phyloP scores from a whole-genome alignment of 2,113 vertebrate genomes.

The Microtus richardsoni region DNA sequence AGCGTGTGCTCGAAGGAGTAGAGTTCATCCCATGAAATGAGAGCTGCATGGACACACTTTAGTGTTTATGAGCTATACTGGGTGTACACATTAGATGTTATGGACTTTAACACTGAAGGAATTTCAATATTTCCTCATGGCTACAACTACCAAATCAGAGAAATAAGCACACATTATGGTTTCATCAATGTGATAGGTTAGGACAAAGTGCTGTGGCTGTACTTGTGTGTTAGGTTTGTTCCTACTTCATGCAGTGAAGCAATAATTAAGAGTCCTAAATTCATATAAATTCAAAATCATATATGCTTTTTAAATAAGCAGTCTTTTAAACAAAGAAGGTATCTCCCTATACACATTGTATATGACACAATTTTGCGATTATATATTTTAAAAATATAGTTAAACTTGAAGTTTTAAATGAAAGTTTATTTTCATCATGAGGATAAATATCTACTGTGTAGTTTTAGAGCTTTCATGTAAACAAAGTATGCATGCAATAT shows the following conservation, averaged over 20 bases:
- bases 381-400: slow-evolving; percentile 36
- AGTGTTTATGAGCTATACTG: slow-evolving; percentile 29
- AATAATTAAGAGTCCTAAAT: background rate
- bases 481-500: background rate
- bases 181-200: slow-evolving; percentile 41
- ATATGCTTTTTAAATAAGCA: slow-evolving; percentile 28
- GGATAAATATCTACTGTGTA: background rate
- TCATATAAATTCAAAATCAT: background rate
- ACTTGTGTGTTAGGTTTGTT: background rate
- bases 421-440: background rate
- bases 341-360: background rate
- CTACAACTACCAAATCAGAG: slow-evolving; percentile 60
- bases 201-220: slow-evolving; percentile 26
- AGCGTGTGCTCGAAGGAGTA: background rate
- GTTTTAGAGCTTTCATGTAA: background rate
- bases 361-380: background rate
- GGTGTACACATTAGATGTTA: slow-evolving; percentile 58
- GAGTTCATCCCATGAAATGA: slow-evolving; percentile 39
- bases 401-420: background rate
- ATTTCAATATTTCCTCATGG: slow-evolving; percentile 46
- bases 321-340: slow-evolving; percentile 11
- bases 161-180: slow-evolving; percentile 56
- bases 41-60: slow-evolving; percentile 36
- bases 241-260: background rate
- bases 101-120: slow-evolving; percentile 52